Evolutionary conservation across 2,113 vertebrate genomes (phyloP).

Genomic region (Amphiprion percula): DNA sequence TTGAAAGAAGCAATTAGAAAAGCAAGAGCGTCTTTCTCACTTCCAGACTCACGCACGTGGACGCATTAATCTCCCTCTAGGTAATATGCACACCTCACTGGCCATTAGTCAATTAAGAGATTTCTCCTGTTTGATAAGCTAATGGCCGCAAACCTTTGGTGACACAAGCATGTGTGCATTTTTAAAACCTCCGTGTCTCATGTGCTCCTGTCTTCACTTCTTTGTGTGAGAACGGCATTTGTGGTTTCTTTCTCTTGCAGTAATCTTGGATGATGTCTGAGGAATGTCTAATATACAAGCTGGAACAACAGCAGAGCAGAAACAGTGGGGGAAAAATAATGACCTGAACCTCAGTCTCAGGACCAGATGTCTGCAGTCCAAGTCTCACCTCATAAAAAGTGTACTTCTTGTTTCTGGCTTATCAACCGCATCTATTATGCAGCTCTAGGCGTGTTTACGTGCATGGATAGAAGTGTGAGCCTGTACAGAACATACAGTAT

Average conservation of each 20-base stretch:
- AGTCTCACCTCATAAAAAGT: constrained; percentile 75
- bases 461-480: constrained; percentile 11
- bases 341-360: constrained; percentile 54
- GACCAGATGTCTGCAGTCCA: constrained; percentile 76
- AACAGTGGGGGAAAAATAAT: constrained; percentile 65
- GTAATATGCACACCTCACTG: constrained; percentile 22
- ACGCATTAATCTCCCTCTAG: constrained; percentile 41
- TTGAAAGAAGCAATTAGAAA: constrained; percentile 55
- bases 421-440: constrained; percentile 64
- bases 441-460: constrained; percentile 18
- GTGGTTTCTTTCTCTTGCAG: constrained; percentile 57
- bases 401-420: constrained; percentile 62
- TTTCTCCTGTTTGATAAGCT: constrained; percentile 36
- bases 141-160: constrained; percentile 22
- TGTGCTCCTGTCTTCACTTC: background rate
- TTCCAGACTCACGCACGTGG: background rate
- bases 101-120: constrained; percentile 39
- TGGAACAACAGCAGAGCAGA: constrained; percentile 63
- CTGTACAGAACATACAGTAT: constrained; percentile 7
- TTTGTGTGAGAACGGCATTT: constrained; percentile 61
- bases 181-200: background rate
- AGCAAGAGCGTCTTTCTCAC: constrained; percentile 37
- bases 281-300: constrained; percentile 76
- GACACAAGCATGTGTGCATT: background rate
- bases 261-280: constrained; percentile 72